phyloP scores from a whole-genome alignment of 2,113 vertebrate species.

The Morone saxatilis region DNA sequence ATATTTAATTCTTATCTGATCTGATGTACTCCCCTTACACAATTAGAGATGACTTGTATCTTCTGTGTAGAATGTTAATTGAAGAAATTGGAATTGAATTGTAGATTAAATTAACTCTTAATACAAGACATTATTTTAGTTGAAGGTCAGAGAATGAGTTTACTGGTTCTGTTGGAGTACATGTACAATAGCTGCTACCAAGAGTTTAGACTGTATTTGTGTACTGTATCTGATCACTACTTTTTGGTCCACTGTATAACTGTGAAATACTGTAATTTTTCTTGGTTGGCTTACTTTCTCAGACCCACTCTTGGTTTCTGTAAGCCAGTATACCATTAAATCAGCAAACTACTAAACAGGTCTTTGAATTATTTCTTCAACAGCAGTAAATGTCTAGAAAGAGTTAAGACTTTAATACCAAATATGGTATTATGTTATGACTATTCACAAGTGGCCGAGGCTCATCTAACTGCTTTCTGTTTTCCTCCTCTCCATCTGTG shows the following conservation, averaged over 20 bases:
- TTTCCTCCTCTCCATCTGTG: neutral
- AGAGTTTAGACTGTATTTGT: neutral
- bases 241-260: neutral
- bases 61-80: neutral
- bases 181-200: neutral
- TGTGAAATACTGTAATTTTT: neutral
- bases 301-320: neutral
- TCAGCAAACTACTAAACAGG: neutral
- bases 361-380: neutral
- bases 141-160: neutral
- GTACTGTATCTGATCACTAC: neutral
- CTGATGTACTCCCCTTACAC: neutral
- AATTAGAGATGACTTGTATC: neutral
- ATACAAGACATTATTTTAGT: neutral
- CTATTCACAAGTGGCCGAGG: neutral
- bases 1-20: neutral
- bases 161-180: neutral
- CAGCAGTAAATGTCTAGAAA: neutral
- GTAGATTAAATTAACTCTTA: neutral
- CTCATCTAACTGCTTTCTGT: conserved; percentile 5
- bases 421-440: neutral
- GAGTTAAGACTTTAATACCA: neutral
- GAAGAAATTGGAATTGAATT: neutral
- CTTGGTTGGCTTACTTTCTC: neutral
- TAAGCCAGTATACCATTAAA: neutral